Percentiles rank a stretch among this genome's conserved stretches.
These are phyloP conservation scores for Prionace glauca DNA, from an alignment of 2,797 vertebrate genomes.

Conservation along the genomic window DNA sequence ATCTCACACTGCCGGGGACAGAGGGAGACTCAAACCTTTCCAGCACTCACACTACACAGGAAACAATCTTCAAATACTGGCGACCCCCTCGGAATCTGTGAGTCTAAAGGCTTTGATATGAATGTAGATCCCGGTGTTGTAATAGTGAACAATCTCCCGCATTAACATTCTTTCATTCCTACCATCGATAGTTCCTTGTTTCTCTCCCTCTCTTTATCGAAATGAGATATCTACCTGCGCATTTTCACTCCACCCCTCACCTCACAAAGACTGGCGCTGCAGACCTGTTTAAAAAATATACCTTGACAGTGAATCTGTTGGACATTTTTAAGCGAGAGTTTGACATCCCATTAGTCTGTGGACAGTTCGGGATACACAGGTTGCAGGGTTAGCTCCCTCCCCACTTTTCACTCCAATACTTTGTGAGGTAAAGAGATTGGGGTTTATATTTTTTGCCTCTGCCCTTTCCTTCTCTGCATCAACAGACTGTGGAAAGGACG, in stretches of 20 bases:
- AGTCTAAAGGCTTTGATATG: neutral
- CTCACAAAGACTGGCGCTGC: neutral
- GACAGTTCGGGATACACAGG: neutral
- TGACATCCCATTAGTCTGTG: too few relatives aligned
- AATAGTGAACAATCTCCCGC: neutral
- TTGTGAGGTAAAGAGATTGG: neutral
- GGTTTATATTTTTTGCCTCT: too few relatives aligned
- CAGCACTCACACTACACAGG: neutral
- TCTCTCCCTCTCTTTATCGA: neutral
- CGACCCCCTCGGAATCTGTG: too few relatives aligned
- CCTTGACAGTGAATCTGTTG: neutral
- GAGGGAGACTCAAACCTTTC: too few relatives aligned
- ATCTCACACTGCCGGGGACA: neutral
- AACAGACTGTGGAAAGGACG: too few relatives aligned
- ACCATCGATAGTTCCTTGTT: too few relatives aligned
- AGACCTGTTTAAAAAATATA: neutral
- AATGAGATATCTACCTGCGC: neutral
- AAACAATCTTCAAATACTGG: neutral
- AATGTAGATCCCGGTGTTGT: too few relatives aligned
- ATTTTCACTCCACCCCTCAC: neutral
- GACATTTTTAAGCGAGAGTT: neutral
- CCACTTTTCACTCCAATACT: neutral
- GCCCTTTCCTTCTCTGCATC: too few relatives aligned
- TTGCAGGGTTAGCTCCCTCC: neutral
- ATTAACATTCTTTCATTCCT: neutral